Base-by-base conservation (phyloP, 2,113 vertebrate species). In the Macquaria ambigua region DNA sequence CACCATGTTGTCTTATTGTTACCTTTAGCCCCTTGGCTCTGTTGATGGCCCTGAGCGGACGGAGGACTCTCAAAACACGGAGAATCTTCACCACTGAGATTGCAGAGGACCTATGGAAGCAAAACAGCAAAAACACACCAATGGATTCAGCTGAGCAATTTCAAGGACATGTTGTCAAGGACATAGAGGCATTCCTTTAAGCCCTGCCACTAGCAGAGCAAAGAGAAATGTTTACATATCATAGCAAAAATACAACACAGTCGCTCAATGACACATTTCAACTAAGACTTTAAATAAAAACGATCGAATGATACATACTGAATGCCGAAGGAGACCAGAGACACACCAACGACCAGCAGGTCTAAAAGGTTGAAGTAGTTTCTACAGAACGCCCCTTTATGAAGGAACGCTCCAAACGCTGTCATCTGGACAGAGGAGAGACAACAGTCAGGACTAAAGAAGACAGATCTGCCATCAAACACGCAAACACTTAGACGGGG, bases 51-150 rank as follows among this genome's bases (percentile, higher is more conserved):
- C 98, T 96, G 73, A 99, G 96, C 0, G 98, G 98, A 72, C 98
- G 96, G 66, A 99, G 96, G 66, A 99, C 98, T 90, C 98, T 95
- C 84, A 99, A 90, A 76, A 99, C 98, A 93, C 98, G 96, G 46
- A 99, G 96, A 83, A 99, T 99, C 96, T 99, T 99, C 94, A 99
- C 98, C 0, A 99, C 98, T 0, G 98, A 99, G 89, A 99, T 99
- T 81, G 98, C 98, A 61, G 98, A 99, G 16, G 98, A 99, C 87
- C 98, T 99, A 0, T 1, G 0, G 82, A 59, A 79, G 31, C 28
- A 31, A 31, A 31, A 48, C 46, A 46, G 66, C 69, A 74, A 77
- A 2, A 39, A n/a, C 55, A 84, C 1, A 67, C 0, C 37, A 14
- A 37, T 2, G 28, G 0, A 83, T 79, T 50, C 43, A 37, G 9